Evolutionary conservation across 2,113 vertebrate genomes (phyloP).

Genomic region (Burhinus bistriatus): DNA sequence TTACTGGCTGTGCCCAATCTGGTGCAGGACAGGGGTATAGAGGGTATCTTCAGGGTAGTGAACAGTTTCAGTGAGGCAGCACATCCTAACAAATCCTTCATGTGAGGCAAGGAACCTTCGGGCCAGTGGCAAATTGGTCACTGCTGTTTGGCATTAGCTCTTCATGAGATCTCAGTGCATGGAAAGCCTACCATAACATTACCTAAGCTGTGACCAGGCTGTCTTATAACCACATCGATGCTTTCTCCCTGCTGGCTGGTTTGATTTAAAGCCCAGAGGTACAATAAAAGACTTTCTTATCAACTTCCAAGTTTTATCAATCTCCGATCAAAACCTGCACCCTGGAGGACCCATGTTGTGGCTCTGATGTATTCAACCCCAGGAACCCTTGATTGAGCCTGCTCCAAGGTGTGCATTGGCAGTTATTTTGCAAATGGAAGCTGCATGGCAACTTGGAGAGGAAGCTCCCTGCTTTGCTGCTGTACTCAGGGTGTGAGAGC

Average conservation of each 20-base stretch:
- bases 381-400: neutral
- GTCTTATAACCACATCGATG: accelerated
- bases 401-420: neutral
- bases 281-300: neutral
- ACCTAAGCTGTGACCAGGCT: neutral
- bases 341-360: neutral
- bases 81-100: neutral
- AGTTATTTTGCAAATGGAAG: neutral
- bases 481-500: neutral
- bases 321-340: neutral
- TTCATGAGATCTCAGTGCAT: neutral
- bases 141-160: neutral
- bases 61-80: neutral
- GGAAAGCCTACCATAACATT: neutral
- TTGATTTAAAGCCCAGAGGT: neutral
- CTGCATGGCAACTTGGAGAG: neutral
- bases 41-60: neutral
- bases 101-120: too few relatives aligned
- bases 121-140: neutral
- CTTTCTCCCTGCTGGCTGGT: neutral
- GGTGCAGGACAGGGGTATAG: neutral
- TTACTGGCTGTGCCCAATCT: neutral
- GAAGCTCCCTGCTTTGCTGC: neutral
- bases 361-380: neutral
- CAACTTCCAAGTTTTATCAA: neutral